Evolutionary conservation across 2,797 vertebrate species (phyloP).

Genomic region (Myioborus melanocephalus): DNA sequence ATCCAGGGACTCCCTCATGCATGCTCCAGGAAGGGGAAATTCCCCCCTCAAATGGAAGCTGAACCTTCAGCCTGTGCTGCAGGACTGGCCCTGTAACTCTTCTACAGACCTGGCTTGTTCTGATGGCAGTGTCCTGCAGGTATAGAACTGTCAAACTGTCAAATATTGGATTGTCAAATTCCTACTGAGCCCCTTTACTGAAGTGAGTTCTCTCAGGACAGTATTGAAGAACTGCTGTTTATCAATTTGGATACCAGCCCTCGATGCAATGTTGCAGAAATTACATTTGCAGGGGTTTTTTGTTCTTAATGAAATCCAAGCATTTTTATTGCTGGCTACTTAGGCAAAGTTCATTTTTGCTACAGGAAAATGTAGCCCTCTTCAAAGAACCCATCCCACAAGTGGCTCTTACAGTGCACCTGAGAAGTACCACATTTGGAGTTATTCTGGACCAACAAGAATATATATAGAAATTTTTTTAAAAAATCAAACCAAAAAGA

Average conservation of each 20-base stretch:
- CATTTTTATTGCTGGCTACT: neutral
- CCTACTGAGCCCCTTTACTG: neutral
- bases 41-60: neutral
- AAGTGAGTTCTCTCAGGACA: neutral
- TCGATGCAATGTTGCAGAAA: neutral
- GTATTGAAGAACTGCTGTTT: neutral
- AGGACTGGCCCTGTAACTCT: neutral
- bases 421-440: neutral
- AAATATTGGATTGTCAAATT: neutral
- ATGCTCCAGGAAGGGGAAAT: neutral
- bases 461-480: neutral
- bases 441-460: neutral
- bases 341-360: neutral
- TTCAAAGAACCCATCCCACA: neutral
- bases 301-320: neutral
- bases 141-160: neutral
- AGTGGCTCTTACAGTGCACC: neutral
- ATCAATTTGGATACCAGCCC: neutral
- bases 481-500: neutral
- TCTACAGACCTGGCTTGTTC: neutral
- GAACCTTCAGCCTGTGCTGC: neutral
- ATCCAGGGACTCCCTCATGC: neutral
- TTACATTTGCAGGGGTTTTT: accelerated
- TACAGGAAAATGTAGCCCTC: neutral
- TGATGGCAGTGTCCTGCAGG: neutral